These are phyloP conservation scores for Drosophila emarginata DNA, from an alignment of 2,888 invertebrate genomes.

Conservation along the genomic window DNA sequence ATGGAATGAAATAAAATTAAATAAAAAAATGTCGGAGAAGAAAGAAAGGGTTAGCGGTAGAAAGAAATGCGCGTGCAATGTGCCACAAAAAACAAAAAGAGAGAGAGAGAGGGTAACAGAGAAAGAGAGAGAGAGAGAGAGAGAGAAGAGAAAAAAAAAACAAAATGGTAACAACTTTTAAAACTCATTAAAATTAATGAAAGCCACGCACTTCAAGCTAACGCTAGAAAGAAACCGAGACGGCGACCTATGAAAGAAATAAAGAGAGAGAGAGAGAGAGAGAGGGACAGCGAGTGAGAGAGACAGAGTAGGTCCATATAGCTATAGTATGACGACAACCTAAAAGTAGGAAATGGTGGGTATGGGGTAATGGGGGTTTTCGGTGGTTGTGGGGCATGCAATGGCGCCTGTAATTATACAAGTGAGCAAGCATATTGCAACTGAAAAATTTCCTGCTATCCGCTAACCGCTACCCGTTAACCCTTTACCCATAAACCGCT, in stretches of 20 bases:
- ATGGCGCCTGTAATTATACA: constrained; percentile 74
- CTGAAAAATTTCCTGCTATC: constrained; percentile 12
- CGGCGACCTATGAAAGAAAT: not conserved
- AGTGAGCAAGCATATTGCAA: constrained; percentile 76
- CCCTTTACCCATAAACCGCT: not conserved
- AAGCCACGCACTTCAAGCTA: constrained; percentile 71
- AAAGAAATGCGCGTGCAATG: constrained; percentile 24
- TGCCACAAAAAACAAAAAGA: constrained; percentile 1
- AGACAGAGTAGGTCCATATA: not conserved
- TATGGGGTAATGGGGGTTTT: not conserved
- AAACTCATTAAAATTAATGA: constrained; percentile 77
- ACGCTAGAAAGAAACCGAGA: constrained; percentile 30
- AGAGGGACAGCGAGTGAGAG: not conserved
- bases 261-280: not conserved
- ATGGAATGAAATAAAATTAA: constrained; percentile 48
- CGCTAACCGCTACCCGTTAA: not conserved
- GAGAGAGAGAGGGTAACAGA: not conserved
- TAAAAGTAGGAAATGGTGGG: not conserved
- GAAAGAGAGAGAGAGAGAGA: too few species aligned
- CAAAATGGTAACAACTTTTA: constrained; percentile 71
- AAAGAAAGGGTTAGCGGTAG: not conserved
- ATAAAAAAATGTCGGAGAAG: constrained; percentile 19
- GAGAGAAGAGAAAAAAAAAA: not conserved
- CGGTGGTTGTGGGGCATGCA: constrained; percentile 43
- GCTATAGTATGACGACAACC: not conserved